These are phyloP conservation scores for Micromesistius poutassou DNA, from an alignment of 2,797 vertebrate genomes.

Conservation along the genomic window DNA sequence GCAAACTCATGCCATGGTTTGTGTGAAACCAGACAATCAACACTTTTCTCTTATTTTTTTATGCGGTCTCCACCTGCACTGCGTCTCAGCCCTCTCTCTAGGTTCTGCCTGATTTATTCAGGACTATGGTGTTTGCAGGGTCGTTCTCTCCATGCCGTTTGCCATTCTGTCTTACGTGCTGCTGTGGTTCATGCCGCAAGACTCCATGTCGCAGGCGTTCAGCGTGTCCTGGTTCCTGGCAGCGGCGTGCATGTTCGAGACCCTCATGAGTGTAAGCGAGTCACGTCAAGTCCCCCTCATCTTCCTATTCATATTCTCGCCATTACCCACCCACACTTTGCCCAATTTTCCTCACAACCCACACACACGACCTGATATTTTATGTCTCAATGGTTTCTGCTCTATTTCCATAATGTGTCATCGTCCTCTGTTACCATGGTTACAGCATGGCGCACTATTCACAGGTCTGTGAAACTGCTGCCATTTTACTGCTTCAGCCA, in stretches of 20 bases:
- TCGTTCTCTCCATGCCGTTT: conserved; percentile 66
- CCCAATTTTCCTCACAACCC: neutral
- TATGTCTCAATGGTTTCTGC: neutral
- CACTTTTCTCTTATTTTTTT: conserved; percentile 15
- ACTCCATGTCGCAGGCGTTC: conserved; percentile 40
- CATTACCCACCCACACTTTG: neutral
- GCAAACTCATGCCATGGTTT: conserved; percentile 73
- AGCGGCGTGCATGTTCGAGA: conserved; percentile 73
- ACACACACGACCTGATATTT: neutral
- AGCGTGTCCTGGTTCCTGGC: conserved; percentile 72
- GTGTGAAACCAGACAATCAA: conserved; percentile 7
- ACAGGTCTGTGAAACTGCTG: conserved; percentile 25
- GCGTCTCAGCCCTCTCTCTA: neutral
- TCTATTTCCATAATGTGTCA: neutral
- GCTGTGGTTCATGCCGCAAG: conserved; percentile 68
- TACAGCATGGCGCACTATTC: conserved; percentile 24
- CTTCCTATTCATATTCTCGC: neutral
- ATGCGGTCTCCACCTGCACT: neutral
- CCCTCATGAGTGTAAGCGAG: conserved; percentile 73
- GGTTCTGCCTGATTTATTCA: conserved; percentile 8
- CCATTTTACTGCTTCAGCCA: conserved; percentile 44
- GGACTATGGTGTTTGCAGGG: conserved; percentile 51
- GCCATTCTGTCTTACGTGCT: conserved; percentile 64
- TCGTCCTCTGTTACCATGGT: conserved; percentile 34
- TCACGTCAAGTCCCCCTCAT: neutral